These are phyloP conservation scores for Myrmecobius fasciatus DNA, from an alignment of 2,113 vertebrate species.

Conservation along the genomic window DNA sequence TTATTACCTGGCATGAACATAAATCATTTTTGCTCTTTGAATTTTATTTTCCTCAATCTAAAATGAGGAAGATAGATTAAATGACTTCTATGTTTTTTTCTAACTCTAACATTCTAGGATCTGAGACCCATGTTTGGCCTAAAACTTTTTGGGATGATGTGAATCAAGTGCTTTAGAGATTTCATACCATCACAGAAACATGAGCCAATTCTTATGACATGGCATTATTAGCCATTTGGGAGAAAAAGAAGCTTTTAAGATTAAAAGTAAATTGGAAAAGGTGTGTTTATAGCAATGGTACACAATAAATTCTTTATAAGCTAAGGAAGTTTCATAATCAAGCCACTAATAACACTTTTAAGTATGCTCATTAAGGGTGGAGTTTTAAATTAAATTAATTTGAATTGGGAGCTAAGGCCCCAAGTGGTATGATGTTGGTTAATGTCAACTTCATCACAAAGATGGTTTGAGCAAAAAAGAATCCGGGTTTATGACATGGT, in stretches of 20 bases:
- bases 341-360: neutral
- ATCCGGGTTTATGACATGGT: neutral
- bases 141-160: neutral
- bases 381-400: neutral
- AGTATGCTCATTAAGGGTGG: neutral
- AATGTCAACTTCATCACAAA: neutral
- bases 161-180: neutral
- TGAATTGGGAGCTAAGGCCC: neutral
- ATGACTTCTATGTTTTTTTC: neutral
- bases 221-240: neutral
- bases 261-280: neutral
- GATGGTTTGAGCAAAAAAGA: neutral
- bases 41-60: neutral
- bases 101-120: neutral
- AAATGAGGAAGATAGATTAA: neutral
- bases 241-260: neutral
- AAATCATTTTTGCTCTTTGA: neutral
- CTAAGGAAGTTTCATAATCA: neutral
- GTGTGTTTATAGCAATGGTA: neutral
- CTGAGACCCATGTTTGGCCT: neutral
- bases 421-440: neutral
- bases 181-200: neutral
- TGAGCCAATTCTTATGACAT: neutral
- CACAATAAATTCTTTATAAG: neutral
- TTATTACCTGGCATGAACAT: neutral